Conservation (phyloP, 2,113 vertebrate species). For the Cyanistes caeruleus region DNA sequence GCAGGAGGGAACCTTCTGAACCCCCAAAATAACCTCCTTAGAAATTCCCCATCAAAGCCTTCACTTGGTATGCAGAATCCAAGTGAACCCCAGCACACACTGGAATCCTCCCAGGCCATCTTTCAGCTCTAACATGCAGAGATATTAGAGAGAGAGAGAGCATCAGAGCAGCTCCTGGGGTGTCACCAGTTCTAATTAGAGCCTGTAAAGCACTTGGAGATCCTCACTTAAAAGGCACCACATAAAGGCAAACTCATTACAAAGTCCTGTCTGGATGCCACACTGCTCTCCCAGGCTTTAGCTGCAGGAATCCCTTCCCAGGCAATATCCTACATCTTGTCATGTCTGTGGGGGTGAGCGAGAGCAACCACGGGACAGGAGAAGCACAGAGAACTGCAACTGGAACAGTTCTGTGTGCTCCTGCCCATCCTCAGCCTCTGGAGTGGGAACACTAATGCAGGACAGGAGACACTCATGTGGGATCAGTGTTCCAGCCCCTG, state of each 20-base stretch:
- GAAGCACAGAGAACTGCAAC: neutral
- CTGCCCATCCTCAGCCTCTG: neutral
- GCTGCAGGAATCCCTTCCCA: neutral
- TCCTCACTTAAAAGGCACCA: constrained; percentile 36
- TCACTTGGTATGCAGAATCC: neutral
- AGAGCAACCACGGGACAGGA: neutral
- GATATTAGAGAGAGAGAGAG: neutral
- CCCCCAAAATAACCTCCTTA: neutral
- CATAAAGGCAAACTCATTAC: neutral
- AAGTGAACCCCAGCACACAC: neutral
- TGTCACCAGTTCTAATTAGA: constrained; percentile 35
- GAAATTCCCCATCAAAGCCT: neutral
- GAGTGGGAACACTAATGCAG: neutral
- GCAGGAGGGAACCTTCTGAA: neutral
- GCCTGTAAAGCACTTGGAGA: constrained; percentile 7
- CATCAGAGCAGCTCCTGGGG: constrained; percentile 10
- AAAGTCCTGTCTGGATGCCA: neutral
- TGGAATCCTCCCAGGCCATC: neutral
- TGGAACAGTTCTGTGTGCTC: neutral
- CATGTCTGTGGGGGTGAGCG: neutral
- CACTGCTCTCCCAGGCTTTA: neutral
- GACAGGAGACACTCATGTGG: neutral
- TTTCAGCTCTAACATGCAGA: neutral
- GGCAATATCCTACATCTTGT: constrained; percentile 1
- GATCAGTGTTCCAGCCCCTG: neutral